phyloP scores from a whole-genome alignment of 2,113 vertebrate genomes.

The Eurypyga helias region DNA sequence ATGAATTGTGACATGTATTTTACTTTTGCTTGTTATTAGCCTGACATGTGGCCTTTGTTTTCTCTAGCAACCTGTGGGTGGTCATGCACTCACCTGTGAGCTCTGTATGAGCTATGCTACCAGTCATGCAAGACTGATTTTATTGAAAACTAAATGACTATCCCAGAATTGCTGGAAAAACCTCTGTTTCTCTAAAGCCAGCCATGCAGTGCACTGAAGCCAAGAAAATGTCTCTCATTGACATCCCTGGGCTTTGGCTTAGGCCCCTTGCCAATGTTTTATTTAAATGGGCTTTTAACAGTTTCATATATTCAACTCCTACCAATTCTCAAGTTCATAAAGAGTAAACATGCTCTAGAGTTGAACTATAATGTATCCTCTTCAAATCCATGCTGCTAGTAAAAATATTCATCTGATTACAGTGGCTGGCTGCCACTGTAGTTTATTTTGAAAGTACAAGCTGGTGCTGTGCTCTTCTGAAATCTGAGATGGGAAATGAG shows the following conservation, averaged over 20 bases:
- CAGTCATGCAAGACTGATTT: neutral
- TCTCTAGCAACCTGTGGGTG: neutral
- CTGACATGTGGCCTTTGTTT: constrained; percentile 16
- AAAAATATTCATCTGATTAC: constrained; percentile 21
- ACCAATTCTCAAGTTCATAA: neutral
- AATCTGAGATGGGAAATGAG: neutral
- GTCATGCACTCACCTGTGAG: neutral
- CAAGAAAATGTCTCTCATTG: neutral
- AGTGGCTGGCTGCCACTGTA: neutral
- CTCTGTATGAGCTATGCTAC: neutral
- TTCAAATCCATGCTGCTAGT: neutral
- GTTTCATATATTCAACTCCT: neutral
- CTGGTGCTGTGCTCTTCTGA: neutral
- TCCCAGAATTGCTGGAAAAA: neutral
- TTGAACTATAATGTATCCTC: neutral
- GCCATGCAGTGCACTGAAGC: neutral
- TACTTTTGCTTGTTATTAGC: constrained; percentile 31
- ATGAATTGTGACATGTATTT: neutral
- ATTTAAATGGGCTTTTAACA: constrained; percentile 29
- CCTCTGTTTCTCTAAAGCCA: constrained; percentile 20
- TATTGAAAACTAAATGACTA: constrained; percentile 1
- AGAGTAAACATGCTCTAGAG: neutral
- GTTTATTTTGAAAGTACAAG: constrained; percentile 18
- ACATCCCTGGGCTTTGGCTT: constrained; percentile 4
- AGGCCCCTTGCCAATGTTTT: neutral